Conservation (phyloP, 1,140 invertebrate genomes). For the Pseudomyrmex flavicornis region DNA sequence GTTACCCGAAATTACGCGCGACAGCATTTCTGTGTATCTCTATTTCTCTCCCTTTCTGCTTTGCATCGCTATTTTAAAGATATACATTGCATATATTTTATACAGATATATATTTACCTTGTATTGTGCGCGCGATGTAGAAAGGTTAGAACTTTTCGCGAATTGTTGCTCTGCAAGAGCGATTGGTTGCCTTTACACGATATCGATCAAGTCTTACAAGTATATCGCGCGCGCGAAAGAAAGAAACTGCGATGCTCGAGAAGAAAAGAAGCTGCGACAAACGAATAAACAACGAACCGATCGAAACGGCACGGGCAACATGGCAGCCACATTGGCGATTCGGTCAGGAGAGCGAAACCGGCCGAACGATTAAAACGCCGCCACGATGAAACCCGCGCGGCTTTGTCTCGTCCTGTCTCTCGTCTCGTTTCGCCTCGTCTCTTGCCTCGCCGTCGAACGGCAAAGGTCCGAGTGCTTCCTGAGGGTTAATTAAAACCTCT, state of each 20-base stretch:
- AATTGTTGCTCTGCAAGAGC: slow-evolving; percentile 33
- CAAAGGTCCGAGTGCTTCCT: slow-evolving; percentile 75
- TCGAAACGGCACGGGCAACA: slow-evolving; percentile 40
- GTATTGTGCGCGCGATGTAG: slow-evolving; percentile 2
- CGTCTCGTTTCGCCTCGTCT: slow-evolving; percentile 22
- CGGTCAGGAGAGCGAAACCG: slow-evolving; percentile 55
- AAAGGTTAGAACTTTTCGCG: slow-evolving; percentile 24
- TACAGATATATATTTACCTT: too few relatives aligned
- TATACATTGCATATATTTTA: neutral
- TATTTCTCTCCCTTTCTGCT: neutral
- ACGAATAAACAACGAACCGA: slow-evolving; percentile 2
- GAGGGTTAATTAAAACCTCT: slow-evolving; percentile 85
- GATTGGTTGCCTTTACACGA: slow-evolving; percentile 46
- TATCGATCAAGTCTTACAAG: slow-evolving; percentile 72
- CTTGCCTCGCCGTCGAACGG: slow-evolving; percentile 61
- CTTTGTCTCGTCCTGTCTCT: slow-evolving; percentile 46
- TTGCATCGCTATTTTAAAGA: slow-evolving; percentile 3
- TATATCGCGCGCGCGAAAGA: slow-evolving; percentile 64
- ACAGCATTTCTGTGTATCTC: neutral
- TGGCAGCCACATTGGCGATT: slow-evolving; percentile 39
- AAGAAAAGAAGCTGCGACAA: slow-evolving; percentile 35
- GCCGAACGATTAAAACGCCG: slow-evolving; percentile 72
- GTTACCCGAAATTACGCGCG: slow-evolving; percentile 3
- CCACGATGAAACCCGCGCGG: neutral
- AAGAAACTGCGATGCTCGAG: neutral